Conservation (phyloP, 2,797 vertebrate species). For the Gallirallus australis region DNA sequence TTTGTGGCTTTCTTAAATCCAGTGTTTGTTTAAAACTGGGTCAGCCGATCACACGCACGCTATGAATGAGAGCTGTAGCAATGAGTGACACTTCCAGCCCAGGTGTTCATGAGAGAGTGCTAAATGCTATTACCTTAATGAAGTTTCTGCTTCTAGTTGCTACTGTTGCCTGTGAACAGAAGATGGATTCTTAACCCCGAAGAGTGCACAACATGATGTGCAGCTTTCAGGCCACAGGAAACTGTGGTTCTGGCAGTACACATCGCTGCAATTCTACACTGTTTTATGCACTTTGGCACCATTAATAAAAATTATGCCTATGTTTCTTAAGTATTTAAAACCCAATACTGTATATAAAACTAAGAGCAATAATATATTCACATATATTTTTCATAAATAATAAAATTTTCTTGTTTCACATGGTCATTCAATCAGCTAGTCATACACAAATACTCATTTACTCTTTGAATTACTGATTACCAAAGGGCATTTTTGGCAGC, state of each 20-base stretch:
- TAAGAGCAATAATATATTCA: constrained; percentile 55
- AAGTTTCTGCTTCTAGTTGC: neutral
- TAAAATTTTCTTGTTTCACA: constrained; percentile 31
- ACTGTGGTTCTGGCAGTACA: neutral
- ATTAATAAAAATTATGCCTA: neutral
- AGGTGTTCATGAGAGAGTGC: neutral
- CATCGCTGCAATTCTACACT: neutral
- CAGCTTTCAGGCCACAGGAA: neutral
- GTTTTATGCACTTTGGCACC: neutral
- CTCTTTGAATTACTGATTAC: constrained; percentile 53
- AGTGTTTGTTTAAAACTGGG: neutral
- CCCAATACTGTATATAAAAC: constrained; percentile 39
- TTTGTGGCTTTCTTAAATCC: neutral
- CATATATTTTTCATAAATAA: constrained; percentile 45
- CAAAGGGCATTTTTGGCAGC: constrained; percentile 54
- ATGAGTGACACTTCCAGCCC: neutral
- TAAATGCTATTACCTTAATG: neutral
- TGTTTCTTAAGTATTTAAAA: neutral
- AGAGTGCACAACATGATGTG: neutral
- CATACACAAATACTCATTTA: constrained; percentile 60
- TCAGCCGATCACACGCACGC: neutral
- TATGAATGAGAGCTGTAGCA: neutral
- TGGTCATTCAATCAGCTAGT: constrained; percentile 65
- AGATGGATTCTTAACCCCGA: neutral
- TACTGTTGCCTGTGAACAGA: neutral